Evolutionary conservation across 2,888 invertebrate species (phyloP), one percentile per base, ranked within the genome.

Genomic region (Drosophila paramelanica): DNA sequence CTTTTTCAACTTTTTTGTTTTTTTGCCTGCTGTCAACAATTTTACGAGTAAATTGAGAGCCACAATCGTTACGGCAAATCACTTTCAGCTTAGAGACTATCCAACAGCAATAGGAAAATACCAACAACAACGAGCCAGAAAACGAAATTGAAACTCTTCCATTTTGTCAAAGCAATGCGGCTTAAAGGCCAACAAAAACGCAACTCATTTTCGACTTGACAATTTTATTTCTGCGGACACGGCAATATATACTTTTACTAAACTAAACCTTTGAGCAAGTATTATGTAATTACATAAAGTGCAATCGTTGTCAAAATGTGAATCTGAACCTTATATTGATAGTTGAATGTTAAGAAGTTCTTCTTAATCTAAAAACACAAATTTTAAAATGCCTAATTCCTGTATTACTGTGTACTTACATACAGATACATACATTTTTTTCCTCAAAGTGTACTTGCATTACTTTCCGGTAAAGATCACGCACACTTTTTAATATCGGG

Each of bases 1-100:
- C 8, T 31, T 58, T 62, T 66, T 56, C 23, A 23, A 23, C 23
- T 0, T 23, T 42, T 50, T 60, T 67, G 65, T 45, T 51, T 66
- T 55, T 25, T 36, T 58, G 41, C 31, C 13, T 56, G 66, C 74
- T 79, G 75, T 62, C 81, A 83, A 71, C 82, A 55, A 65, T 84
- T 83, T 83, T 82, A 83, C 83, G 83, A 82, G 81, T 73, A 73
- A 78, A 76, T 81, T 67, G 83, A 70, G 79, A 75, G 69, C 81
- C 77, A 82, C 76, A 81, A 82, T 79, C 82, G 83, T 81, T 82
- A 79, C 71, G 72, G 72, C 79, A 81, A 82, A 85, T 85, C 85
- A 77, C 74, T 85, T 84, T 73, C 56, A 83, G 81, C 77, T 79
- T 77, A 76, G 50, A 64, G 75, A 65, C 69, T 50, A 61, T 58